A percentile compares a stretch with the other conserved stretches of the same genome.
Evolutionary conservation across 2,797 vertebrate species (phyloP).

Genomic region (Enteromius treurensis): DNA sequence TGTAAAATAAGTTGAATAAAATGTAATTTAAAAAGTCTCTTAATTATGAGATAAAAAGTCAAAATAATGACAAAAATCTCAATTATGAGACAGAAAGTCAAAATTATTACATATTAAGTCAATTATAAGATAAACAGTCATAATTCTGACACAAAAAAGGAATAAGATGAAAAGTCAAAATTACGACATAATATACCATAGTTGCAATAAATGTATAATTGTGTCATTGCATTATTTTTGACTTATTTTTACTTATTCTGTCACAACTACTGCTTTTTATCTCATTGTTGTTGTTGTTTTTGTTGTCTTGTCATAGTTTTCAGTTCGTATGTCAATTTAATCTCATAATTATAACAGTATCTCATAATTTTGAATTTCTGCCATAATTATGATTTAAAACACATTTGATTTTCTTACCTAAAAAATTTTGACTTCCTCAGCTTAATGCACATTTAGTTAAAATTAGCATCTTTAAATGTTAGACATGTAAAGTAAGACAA

Average conservation of each 20-base stretch:
- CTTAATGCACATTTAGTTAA: neutral
- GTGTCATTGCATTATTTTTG: neutral
- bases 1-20: neutral
- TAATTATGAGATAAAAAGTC: neutral
- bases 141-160: neutral
- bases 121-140: neutral
- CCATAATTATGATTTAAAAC: neutral
- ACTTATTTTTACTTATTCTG: neutral
- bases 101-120: neutral
- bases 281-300: neutral
- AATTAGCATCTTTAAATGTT: neutral
- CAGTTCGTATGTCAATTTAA: neutral
- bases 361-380: neutral
- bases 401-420: neutral
- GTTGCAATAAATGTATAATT: neutral
- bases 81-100: neutral
- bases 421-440: neutral
- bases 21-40: too few species aligned
- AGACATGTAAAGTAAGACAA: neutral
- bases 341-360: neutral
- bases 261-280: neutral
- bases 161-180: neutral
- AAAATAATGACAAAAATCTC: neutral
- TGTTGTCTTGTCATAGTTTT: neutral
- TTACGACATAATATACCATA: neutral